phyloP scores from a whole-genome alignment of 2,888 invertebrate genomes.

The Calameuta filiformis region DNA sequence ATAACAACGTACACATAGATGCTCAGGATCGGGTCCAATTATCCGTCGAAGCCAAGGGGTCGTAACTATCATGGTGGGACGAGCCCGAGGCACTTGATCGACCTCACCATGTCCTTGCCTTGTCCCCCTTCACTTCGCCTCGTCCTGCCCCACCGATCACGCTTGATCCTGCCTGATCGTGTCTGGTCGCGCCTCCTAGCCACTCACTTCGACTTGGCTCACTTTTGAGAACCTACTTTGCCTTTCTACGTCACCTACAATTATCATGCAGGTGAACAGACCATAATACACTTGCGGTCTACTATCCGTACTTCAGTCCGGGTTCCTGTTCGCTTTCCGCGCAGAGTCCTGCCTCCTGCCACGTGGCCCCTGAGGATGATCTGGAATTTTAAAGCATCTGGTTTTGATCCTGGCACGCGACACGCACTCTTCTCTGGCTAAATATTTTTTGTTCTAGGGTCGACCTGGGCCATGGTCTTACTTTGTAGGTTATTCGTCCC shows the following conservation, averaged over 20 bases:
- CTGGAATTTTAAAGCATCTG: neutral
- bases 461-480: neutral
- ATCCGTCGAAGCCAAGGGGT: neutral
- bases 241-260: neutral
- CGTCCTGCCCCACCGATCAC: neutral
- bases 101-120: neutral
- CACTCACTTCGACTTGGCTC: neutral
- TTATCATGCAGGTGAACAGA: neutral
- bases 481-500: neutral
- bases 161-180: neutral
- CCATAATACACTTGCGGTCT: neutral
- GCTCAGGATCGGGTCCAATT: neutral
- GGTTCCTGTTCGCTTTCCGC: neutral
- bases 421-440: neutral
- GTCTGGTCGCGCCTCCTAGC: neutral
- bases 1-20: neutral
- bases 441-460: neutral
- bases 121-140: neutral
- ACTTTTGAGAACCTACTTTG: neutral
- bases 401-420: neutral
- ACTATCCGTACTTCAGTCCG: neutral
- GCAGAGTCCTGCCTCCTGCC: neutral
- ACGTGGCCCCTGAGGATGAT: neutral
- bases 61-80: neutral
- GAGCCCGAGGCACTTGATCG: neutral